Percentiles rank a stretch among this genome's conserved stretches.
phyloP scores from a whole-genome alignment of 2,888 invertebrate species.

The Lithophane ornitopus region DNA sequence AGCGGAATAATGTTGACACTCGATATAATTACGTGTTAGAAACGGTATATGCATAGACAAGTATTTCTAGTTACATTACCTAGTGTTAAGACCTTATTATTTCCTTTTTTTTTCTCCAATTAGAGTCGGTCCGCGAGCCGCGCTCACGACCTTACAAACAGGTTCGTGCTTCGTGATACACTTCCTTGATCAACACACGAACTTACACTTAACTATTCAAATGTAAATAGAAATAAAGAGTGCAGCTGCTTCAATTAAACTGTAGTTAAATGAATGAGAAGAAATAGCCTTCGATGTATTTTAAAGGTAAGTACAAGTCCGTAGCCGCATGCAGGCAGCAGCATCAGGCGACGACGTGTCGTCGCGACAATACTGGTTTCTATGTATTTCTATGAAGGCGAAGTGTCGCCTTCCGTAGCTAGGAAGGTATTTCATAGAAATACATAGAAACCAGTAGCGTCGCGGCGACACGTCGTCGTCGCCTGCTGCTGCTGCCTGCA shows the following conservation, averaged over 20 bases:
- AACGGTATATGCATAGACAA: conserved; percentile 18
- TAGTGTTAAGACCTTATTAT: conserved; percentile 31
- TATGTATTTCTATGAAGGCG: too few relatives aligned
- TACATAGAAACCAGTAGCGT: too few relatives aligned
- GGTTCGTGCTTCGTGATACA: conserved; percentile 40
- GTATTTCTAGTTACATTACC: conserved; percentile 20
- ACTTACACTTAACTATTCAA: conserved; percentile 37
- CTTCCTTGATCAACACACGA: conserved; percentile 52
- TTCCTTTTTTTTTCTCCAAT: conserved; percentile 53
- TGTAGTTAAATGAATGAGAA: neutral
- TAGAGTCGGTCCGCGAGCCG: conserved; percentile 25
- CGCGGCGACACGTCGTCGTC: too few relatives aligned
- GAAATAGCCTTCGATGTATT: neutral
- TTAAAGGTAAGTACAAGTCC: neutral
- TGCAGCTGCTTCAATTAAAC: conserved; percentile 24
- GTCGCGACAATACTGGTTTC: too few relatives aligned
- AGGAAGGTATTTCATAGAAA: too few relatives aligned
- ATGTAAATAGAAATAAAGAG: conserved; percentile 21
- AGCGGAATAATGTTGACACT: conserved; percentile 20
- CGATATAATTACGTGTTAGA: conserved; percentile 16
- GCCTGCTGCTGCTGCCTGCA: too few relatives aligned
- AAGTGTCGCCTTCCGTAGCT: too few relatives aligned
- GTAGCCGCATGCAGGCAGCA: too few relatives aligned
- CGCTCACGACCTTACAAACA: conserved; percentile 52
- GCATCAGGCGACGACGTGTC: too few relatives aligned